Evolutionary conservation across 2,797 vertebrate species (phyloP).

Genomic region (Orientallactaga sibirica): DNA sequence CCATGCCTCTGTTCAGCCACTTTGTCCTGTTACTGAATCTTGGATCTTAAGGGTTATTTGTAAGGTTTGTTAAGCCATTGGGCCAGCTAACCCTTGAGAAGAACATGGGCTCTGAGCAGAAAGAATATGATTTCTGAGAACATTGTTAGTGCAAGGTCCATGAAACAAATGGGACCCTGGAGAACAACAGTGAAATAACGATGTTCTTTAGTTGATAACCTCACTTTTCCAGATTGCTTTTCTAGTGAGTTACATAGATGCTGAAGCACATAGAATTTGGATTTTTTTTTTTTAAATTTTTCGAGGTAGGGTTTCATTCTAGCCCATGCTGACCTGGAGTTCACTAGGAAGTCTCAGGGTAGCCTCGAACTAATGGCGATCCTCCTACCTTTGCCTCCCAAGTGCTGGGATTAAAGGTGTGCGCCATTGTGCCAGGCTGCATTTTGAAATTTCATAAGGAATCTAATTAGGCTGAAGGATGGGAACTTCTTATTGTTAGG

Average conservation of each 20-base stretch:
- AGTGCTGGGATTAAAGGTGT: too few relatives aligned
- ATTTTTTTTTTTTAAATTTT: neutral
- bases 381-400: too few relatives aligned
- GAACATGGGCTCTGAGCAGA: neutral
- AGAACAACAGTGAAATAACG: constrained; percentile 10
- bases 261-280: constrained; percentile 13
- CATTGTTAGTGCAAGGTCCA: neutral
- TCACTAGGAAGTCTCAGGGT: too few relatives aligned
- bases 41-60: neutral
- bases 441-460: constrained; percentile 34
- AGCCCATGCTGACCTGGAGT: too few relatives aligned
- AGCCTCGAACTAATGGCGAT: too few relatives aligned
- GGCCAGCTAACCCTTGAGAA: constrained; percentile 1
- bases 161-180: neutral
- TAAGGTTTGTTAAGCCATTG: neutral
- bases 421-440: too few relatives aligned
- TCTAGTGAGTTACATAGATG: neutral
- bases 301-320: too few relatives aligned
- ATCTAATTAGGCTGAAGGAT: constrained; percentile 5
- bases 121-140: constrained; percentile 31
- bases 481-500: neutral
- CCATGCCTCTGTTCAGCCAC: neutral
- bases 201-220: neutral
- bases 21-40: neutral
- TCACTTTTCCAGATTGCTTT: neutral